A percentile compares a stretch with the other conserved stretches of the same genome.
These are phyloP conservation scores for Marasmarcha lunaedactyla DNA, from an alignment of 2,888 invertebrate species.

Conservation along the genomic window DNA sequence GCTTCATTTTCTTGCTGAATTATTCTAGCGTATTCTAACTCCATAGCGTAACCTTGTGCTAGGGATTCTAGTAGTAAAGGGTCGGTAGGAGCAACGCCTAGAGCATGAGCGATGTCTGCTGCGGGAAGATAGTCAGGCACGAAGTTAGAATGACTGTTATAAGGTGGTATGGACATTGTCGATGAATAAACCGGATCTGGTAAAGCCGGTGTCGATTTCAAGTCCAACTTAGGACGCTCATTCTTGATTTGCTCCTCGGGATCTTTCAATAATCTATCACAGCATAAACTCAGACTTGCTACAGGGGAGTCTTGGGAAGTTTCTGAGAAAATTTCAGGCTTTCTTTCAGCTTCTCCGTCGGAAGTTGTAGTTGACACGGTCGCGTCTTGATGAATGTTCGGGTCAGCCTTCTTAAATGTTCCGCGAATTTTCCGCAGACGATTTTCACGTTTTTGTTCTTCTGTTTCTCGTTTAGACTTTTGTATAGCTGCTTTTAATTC, in stretches of 20 bases:
- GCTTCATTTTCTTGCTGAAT: conserved; percentile 78
- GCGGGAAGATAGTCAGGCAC: conserved; percentile 48
- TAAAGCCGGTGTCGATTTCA: conserved; percentile 8
- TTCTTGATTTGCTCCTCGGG: conserved; percentile 15
- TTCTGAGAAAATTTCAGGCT: conserved; percentile 10
- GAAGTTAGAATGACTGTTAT: conserved; percentile 21
- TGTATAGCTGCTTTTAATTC: conserved; percentile 23
- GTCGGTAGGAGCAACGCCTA: conserved; percentile 57
- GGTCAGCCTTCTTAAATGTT: conserved; percentile 40
- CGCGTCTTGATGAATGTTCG: conserved; percentile 58
- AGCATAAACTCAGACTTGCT: conserved; percentile 43
- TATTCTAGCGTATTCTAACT: conserved; percentile 77
- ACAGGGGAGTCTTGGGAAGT: conserved; percentile 37
- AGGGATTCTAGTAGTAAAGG: conserved; percentile 58
- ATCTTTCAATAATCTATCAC: conserved; percentile 44
- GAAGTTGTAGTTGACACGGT: conserved; percentile 70
- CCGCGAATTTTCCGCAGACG: conserved; percentile 58
- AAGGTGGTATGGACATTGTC: neutral
- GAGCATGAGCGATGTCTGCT: conserved; percentile 51
- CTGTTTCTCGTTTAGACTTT: conserved; percentile 31
- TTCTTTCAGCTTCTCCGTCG: conserved; percentile 29
- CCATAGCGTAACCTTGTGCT: conserved; percentile 72
- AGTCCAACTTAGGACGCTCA: conserved; percentile 10
- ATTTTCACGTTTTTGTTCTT: conserved; percentile 43
- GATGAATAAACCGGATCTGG: conserved; percentile 12